phyloP scores from a whole-genome alignment of 2,888 invertebrate genomes.

The Chirona hameri region DNA sequence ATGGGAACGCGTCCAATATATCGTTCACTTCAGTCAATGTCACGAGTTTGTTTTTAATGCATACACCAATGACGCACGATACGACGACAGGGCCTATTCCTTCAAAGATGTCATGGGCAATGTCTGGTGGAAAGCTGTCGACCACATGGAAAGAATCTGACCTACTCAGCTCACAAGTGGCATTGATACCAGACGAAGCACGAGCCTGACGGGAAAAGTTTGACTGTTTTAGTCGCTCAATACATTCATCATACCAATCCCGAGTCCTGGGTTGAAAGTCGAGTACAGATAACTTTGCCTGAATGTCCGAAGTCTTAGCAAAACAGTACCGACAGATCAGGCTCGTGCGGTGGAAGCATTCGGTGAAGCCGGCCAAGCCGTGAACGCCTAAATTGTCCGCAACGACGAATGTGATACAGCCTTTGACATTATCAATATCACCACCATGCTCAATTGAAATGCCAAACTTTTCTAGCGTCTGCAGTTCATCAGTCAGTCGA shows the following conservation, averaged over 20 bases:
- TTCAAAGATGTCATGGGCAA: background rate
- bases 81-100: background rate
- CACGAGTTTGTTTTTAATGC: background rate
- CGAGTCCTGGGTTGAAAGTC: background rate
- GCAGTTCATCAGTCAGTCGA: background rate
- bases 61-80: background rate
- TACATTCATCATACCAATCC: background rate
- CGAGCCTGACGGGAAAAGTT: too few relatives aligned
- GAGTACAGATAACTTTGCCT: background rate
- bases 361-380: background rate
- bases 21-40: background rate
- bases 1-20: background rate
- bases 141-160: background rate
- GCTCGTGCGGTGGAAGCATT: background rate
- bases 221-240: background rate
- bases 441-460: too few relatives aligned
- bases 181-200: background rate
- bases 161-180: background rate
- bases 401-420: too few relatives aligned
- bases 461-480: too few relatives aligned
- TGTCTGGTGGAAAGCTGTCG: background rate
- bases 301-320: background rate
- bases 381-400: background rate
- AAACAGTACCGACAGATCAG: background rate
- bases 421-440: too few relatives aligned